phyloP scores from a whole-genome alignment of 2,888 invertebrate genomes.

The Nomada hirtipes region DNA sequence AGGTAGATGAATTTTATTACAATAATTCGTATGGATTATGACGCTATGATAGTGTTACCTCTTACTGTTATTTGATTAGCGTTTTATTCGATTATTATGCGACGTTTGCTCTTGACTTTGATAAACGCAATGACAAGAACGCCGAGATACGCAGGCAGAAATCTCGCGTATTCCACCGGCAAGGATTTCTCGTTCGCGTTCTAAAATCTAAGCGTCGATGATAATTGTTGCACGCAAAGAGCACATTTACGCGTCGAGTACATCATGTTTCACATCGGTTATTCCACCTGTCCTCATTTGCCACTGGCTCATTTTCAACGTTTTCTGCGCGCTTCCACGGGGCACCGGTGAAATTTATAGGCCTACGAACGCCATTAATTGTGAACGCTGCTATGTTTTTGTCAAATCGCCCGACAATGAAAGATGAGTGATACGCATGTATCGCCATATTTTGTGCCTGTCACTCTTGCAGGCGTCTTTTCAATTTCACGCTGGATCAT shows the following conservation, averaged over 20 bases:
- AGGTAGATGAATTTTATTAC: no score
- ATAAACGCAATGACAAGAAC: background rate
- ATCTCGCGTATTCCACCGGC: background rate
- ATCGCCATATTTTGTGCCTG: background rate
- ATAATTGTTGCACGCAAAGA: conserved; percentile 64
- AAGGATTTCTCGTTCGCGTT: conserved; percentile 26
- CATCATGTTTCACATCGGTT: conserved; percentile 70
- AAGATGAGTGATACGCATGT: conserved; percentile 36
- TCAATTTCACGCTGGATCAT: background rate
- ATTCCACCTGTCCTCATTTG: conserved; percentile 68
- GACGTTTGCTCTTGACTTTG: conserved; percentile 6
- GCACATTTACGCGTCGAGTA: conserved; percentile 57
- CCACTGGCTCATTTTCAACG: conserved; percentile 71
- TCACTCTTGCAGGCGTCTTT: conserved; percentile 19
- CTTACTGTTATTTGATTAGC: no score
- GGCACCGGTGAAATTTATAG: conserved; percentile 62
- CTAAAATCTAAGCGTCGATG: conserved; percentile 32
- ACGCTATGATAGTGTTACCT: no score
- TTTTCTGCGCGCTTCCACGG: conserved; percentile 61
- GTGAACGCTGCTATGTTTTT: conserved; percentile 54
- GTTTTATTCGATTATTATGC: no score
- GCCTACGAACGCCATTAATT: conserved; percentile 61
- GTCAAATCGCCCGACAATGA: conserved; percentile 55
- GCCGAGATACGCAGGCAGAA: background rate
- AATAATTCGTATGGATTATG: no score